Base-by-base conservation (phyloP, 2,113 vertebrate species). In the Zapornia atra region DNA sequence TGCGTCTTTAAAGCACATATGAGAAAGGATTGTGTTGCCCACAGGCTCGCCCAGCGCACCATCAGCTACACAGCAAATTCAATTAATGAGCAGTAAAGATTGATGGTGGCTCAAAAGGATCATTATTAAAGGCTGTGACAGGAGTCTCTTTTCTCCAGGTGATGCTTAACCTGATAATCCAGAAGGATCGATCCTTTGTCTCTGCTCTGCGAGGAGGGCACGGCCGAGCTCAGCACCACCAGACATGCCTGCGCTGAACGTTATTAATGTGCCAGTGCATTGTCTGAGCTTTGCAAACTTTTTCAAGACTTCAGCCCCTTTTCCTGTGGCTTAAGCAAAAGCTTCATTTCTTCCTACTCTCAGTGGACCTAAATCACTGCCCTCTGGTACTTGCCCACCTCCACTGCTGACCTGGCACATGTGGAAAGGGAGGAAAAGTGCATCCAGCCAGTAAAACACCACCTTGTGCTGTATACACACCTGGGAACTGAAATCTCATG, bases 351-450 rank as follows among this genome's bases (percentile, higher is more conserved):
- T 53, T 56, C 25, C 26, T 71, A 20, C 26, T 64, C 57, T 42
- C 22, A 28, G 26, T 16, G 40, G 82, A 42, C 8, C 17, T 28
- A 33, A 31, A 1, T 29, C 0, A 0, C n/a, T 64, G 48, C 61
- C 29, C 17, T 42, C 26, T 70, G 38, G 11, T 44, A 59, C 34
- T n/a, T 63, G 34, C 17, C 40, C n/a, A 20, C 9, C 15, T 38
- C 31, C 1, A 0, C 15, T 83, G 34, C 44, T 0, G 0, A 36
- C 15, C 38, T 25, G 31, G 10, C 64, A 5, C 1, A 0, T 22
- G 18, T 51, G 31, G 69, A 81, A 69, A 19, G 34, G 29, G 20
- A 57, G 26, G 8, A 8, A 59, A 79, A 65, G 31, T 4, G 76
- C 46, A 22, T 69, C 6, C 9, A 42, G 38, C 3, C 54, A 51